Evolutionary conservation across 1,140 invertebrate species (phyloP), one percentile per base, ranked within the genome.

Genomic region (Ephestia elutella): DNA sequence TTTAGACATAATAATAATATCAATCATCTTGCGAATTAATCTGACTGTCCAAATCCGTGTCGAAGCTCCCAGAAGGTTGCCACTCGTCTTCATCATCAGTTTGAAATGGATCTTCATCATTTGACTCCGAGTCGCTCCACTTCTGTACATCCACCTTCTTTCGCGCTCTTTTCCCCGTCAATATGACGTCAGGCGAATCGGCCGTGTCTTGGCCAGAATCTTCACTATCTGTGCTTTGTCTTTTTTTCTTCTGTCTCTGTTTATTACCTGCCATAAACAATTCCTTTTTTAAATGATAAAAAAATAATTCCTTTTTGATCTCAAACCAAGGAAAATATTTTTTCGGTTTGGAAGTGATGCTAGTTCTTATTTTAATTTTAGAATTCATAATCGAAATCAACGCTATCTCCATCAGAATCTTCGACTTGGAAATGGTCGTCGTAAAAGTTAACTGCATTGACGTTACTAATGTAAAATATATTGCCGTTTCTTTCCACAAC

Each of bases 361-460:
- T 11, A 51, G 50, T 9, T 17, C 5, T n/a, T n/a, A n/a, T n/a
- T 54, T 19, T 13, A 25, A 25, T 25, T 56, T 77, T 70, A 83
- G 49, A 85, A 86, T 53, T 87, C 84, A 48, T 86, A 87, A 70
- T 86, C 84, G 59, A 67, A 79, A 59, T 87, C 84, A 28, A 82
- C 84, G 60, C 78, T 86, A 54, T 87, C 82, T 3, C 79, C 82
- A 30, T 87, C 84, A 0, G 71, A 76, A 56, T 87, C 84, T 19
- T 79, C 79, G 0, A 77, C 73, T 63, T 75, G 61, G 32, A 83
- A 82, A 49, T 74, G 78, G 25, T 86, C 81, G 49, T 87, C 82
- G 61, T 83, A 78, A 59, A 87, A 80, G 59, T 84, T 82, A 15
- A 86, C 82, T 0, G 75, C 57, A 15, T 77, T 71, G 8, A 81